Conservation (phyloP, 2,797 vertebrate species). For the Peromyscus eremicus region DNA sequence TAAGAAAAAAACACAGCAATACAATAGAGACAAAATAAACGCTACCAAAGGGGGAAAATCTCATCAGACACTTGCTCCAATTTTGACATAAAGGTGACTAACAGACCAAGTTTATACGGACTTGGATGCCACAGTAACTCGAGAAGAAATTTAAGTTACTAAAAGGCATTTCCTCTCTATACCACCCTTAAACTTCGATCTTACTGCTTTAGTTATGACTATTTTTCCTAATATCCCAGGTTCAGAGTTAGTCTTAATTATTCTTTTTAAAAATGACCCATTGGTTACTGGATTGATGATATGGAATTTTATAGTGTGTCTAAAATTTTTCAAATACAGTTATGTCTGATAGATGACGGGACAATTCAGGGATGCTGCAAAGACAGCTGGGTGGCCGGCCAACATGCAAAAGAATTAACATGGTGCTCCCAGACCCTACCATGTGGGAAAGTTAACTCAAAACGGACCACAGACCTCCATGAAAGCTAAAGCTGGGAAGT, state of each 20-base stretch:
- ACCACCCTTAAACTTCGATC: not conserved
- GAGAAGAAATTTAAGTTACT: constrained; percentile 11
- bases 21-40: constrained; percentile 6
- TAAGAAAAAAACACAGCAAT: not conserved
- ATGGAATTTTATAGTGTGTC: not conserved
- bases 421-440: not conserved
- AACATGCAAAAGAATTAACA: not conserved
- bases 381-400: not conserved
- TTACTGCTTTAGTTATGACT: not conserved
- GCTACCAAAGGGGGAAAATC: not conserved
- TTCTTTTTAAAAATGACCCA: not conserved
- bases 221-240: not conserved
- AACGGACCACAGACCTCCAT: not conserved
- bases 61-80: not conserved
- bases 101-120: not conserved
- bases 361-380: not conserved
- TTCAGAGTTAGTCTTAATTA: not conserved
- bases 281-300: not conserved
- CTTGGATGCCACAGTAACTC: not conserved
- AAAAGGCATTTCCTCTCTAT: constrained; percentile 22
- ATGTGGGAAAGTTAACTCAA: not conserved
- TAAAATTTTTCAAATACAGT: not conserved
- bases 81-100: not conserved
- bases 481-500: not conserved
- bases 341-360: not conserved